Percentiles rank a stretch among this genome's conserved stretches.
Evolutionary conservation across 2,888 invertebrate species (phyloP).

Genomic region (Sphaerophoria taeniata): DNA sequence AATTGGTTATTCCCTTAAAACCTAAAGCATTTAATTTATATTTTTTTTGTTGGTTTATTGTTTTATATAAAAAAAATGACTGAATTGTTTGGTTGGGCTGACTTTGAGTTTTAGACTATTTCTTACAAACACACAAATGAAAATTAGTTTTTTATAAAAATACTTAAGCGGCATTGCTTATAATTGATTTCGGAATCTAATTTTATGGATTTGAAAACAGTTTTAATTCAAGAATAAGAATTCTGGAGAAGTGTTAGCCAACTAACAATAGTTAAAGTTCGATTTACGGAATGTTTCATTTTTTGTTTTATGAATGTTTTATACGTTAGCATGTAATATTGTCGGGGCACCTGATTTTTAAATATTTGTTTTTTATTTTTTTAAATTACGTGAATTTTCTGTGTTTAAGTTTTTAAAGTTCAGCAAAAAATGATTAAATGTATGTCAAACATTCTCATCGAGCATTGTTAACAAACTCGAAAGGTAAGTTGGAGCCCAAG

Average conservation of each 20-base stretch:
- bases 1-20: conserved; percentile 77
- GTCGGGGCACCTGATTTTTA: no score
- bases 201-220: conserved; percentile 7
- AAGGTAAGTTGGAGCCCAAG: no score
- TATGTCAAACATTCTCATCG: no score
- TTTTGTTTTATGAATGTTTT: no score
- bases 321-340: no score
- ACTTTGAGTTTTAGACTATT: conserved; percentile 54
- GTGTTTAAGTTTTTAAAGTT: no score
- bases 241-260: not conserved
- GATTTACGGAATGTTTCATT: no score
- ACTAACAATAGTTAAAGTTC: no score
- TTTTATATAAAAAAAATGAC: conserved; percentile 61
- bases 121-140: conserved; percentile 37
- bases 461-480: no score
- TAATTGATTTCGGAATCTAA: not conserved
- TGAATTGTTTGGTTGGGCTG: conserved; percentile 68
- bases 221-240: not conserved
- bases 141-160: conserved; percentile 36
- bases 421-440: no score
- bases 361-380: no score
- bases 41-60: conserved; percentile 35
- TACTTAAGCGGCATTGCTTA: conserved; percentile 65
- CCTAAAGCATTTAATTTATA: conserved; percentile 49
- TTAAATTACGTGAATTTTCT: no score